phyloP scores from a whole-genome alignment of 2,113 vertebrate genomes.

The Phyllostomus hastatus region DNA sequence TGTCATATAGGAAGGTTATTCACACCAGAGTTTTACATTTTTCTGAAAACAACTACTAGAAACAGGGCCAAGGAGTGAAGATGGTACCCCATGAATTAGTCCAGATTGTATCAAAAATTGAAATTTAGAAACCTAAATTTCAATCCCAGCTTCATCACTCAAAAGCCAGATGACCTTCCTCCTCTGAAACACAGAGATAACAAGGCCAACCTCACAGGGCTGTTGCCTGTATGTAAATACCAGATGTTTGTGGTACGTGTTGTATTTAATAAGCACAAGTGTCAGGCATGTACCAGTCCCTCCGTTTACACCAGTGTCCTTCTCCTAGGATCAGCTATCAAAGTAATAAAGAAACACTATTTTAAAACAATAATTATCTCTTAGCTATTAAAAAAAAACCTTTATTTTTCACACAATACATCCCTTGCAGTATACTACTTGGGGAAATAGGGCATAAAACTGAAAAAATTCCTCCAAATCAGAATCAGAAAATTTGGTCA shows the following conservation, averaged over 20 bases:
- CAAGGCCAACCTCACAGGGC: neutral
- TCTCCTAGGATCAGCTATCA: conserved; percentile 10
- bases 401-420: neutral
- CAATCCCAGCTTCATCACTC: neutral
- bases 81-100: neutral
- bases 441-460: neutral
- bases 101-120: neutral
- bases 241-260: neutral
- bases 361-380: conserved; percentile 5
- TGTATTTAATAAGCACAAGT: neutral
- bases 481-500: neutral
- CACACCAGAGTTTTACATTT: neutral
- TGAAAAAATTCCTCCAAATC: neutral
- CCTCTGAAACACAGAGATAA: neutral
- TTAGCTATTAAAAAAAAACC: neutral
- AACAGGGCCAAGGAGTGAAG: neutral
- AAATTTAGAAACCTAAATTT: neutral
- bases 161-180: neutral
- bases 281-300: neutral
- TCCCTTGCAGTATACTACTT: neutral
- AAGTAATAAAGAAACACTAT: neutral
- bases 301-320: neutral
- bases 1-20: neutral
- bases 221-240: neutral
- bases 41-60: neutral